These are phyloP conservation scores for Phoebastria nigripes DNA, from an alignment of 2,797 vertebrate genomes.

Conservation along the genomic window DNA sequence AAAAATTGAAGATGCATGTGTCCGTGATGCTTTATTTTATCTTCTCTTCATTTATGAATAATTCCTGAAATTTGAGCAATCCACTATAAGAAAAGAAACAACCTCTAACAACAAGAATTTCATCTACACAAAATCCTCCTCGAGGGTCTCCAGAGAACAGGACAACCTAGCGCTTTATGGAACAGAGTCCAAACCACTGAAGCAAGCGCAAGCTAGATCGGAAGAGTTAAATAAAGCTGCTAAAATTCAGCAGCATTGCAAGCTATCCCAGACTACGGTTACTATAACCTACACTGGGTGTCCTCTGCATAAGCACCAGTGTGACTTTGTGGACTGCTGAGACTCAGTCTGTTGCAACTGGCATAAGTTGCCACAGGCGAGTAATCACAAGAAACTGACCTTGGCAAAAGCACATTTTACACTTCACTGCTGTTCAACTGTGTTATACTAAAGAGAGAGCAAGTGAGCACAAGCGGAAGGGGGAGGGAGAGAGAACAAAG, in stretches of 20 bases:
- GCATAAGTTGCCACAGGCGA: slow-evolving; percentile 72
- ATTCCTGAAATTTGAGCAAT: neutral
- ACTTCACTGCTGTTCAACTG: slow-evolving; percentile 67
- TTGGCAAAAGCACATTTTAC: slow-evolving; percentile 76
- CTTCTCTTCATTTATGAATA: neutral
- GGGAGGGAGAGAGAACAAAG: slow-evolving; percentile 13
- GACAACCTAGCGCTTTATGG: neutral
- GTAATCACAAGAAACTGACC: slow-evolving; percentile 76
- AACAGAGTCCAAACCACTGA: neutral
- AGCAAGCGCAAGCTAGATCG: neutral
- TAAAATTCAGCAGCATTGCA: slow-evolving; percentile 46
- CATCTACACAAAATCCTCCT: neutral
- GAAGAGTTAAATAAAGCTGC: slow-evolving; percentile 63
- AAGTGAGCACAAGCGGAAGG: slow-evolving; percentile 38
- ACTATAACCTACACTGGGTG: slow-evolving; percentile 65
- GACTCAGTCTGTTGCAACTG: slow-evolving; percentile 77
- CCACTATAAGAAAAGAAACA: neutral
- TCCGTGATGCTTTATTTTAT: neutral
- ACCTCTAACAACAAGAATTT: neutral
- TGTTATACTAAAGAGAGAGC: slow-evolving; percentile 66
- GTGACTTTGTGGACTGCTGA: slow-evolving; percentile 75
- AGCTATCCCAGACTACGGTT: slow-evolving; percentile 32
- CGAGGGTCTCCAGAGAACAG: neutral
- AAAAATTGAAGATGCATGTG: neutral
- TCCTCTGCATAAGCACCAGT: slow-evolving; percentile 63